Base-by-base conservation (phyloP, 2,113 vertebrate genomes). In the Ciconia stormi region DNA sequence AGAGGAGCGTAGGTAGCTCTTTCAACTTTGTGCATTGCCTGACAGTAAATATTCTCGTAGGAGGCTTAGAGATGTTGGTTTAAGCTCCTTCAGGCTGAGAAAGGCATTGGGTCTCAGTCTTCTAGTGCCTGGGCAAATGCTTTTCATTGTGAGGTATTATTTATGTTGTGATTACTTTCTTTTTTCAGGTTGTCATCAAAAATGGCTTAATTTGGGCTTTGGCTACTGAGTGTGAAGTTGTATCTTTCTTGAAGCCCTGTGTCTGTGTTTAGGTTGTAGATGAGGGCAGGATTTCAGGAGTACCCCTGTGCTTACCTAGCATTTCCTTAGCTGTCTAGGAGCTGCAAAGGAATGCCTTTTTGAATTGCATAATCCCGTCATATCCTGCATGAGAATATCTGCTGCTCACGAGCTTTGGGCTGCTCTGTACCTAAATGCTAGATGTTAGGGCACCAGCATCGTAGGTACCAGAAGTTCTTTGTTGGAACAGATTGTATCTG, bases 1-100 rank as follows among this genome's bases (percentile, higher is more conserved):
- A 62, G 32, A 71, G 50, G 5, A 58, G 15, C 0, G 0, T 27
- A 1, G 1, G 42, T 49, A 56, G 23, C 27, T 82, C 26, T 73
- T 93, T 71, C 78, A 74, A 5, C 32, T 82, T 63, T 16, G 14
- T 42, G n/a, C 13, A 1, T 44, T 87, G 38, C n/a, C n/a, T 89
- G 49, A 38, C 34, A 11, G 17, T 34, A 67, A 71, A 71, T n/a
- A 26, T 12, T 49, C 50, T 67, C 2, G 0, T 44, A 56, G 56
- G 40, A 88, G 7, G 23, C 18, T 66, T 44, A 44, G 56, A 29
- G 23, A 7, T 32, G 10, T 25, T 42, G 25, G 0, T 32, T 66
- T 78, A 14, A 32, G 42, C n/a, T 63, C 15, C 73, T 93, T 73
- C 32, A 50, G 65, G 6, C 11, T 36, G 10, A 84, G 10, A 46